Percentiles rank a stretch among this genome's conserved stretches.
Conservation (phyloP, 2,888 invertebrate genomes). For the Cenopis cana region DNA sequence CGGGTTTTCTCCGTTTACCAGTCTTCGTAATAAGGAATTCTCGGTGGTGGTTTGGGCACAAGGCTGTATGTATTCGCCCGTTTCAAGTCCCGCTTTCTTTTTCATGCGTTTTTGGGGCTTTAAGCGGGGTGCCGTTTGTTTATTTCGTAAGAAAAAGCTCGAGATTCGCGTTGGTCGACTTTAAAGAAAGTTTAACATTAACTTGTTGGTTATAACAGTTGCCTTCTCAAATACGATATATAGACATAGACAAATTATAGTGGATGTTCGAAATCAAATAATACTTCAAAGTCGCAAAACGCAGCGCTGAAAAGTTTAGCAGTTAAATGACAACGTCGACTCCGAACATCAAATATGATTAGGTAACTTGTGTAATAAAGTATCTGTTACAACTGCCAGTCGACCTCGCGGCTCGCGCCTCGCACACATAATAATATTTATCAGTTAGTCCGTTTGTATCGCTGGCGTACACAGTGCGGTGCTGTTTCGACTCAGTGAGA, state of each 20-base stretch:
- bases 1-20: background rate
- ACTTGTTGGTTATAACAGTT: too few species aligned
- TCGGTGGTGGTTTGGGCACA: constrained; percentile 27
- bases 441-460: constrained; percentile 34
- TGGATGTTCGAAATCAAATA: too few species aligned
- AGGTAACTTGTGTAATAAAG: background rate
- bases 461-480: constrained; percentile 58
- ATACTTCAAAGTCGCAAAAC: too few species aligned
- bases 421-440: constrained; percentile 28
- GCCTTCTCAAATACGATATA: too few species aligned
- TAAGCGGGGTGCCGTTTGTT: background rate
- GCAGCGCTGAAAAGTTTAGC: background rate
- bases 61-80: background rate
- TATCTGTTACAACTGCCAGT: background rate
- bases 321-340: background rate
- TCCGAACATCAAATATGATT: background rate
- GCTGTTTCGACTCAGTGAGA: constrained; percentile 67
- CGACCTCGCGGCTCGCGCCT: background rate
- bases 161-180: background rate
- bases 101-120: background rate
- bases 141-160: background rate
- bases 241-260: too few species aligned
- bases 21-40: background rate
- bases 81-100: background rate
- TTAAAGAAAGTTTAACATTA: background rate